Evolutionary conservation across 2,113 vertebrate genomes (phyloP), one percentile per base, ranked within the genome.

Genomic region (Nycticryphes semicollaris): DNA sequence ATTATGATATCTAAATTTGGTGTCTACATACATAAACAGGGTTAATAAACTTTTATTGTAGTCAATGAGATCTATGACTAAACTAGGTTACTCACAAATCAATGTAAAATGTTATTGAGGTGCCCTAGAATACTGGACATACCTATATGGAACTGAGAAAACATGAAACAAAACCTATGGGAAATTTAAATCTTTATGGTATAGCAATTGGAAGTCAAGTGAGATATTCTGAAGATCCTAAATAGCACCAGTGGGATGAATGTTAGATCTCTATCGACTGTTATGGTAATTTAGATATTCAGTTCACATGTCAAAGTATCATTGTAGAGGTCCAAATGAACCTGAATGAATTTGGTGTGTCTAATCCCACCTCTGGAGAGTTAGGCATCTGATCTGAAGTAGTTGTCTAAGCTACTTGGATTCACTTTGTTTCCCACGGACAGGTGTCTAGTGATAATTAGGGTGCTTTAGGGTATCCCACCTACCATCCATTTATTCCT

Each of bases 41-140:
- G 20, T 5, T 43, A 35, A 60, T n/a, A 90, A 79, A 53, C 7
- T 33, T 70, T 59, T 18, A 28, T 15, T 53, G 20, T 18, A 66
- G 15, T 10, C 82, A 50, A 59, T 23, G 9, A 64, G 27, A 54
- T 37, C 5, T 41, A 82, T 18, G 10, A 50, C 37, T 76, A 69
- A 90, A 81, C 10, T 47, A 54, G 3, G 9, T 43, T 60, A 16
- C 16, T 30, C 51, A 20, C 6, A 35, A 27, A 86, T 89, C 10
- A 54, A 2, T 33, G 22, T 45, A n/a, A 63, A 76, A 37, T 30
- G 21, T 19, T 35, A 73, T 50, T 45, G 7, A 50, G 8, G 6
- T 72, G 9, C 10, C 20, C 41, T 48, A 28, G 9, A 20, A 74
- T 69, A 51, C 3, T 1, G 0, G 12, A 56, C 2, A 3, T 11